These are phyloP conservation scores for Caenorhabditis sulstoni DNA, from an alignment of 2,888 invertebrate genomes.

Conservation along the genomic window DNA sequence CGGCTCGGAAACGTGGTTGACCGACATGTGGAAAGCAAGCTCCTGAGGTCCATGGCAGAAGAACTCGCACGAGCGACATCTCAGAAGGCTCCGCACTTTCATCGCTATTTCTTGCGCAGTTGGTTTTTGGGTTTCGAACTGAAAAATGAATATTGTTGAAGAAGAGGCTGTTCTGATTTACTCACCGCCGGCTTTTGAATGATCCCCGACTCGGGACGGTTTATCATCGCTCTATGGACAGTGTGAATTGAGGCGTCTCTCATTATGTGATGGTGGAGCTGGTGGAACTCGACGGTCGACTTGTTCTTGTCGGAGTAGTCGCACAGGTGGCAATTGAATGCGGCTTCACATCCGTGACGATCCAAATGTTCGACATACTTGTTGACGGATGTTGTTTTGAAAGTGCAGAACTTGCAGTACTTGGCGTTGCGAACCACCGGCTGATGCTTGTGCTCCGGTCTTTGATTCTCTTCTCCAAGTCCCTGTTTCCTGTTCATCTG, in stretches of 20 bases:
- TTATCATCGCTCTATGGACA: conserved; percentile 6
- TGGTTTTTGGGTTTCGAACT: conserved; percentile 6
- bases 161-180: not conserved
- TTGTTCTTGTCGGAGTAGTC: conserved; percentile 69
- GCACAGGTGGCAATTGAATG: conserved; percentile 63
- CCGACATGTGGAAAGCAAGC: conserved; percentile 45
- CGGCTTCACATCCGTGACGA: conserved; percentile 62
- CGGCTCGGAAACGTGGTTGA: conserved; percentile 22
- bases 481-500: conserved; percentile 63
- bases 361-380: conserved; percentile 68
- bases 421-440: conserved; percentile 30
- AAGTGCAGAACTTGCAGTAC: conserved; percentile 63
- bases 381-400: conserved; percentile 65
- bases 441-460: conserved; percentile 33
- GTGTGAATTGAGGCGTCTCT: conserved; percentile 40
- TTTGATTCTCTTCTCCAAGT: conserved; percentile 56
- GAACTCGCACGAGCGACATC: conserved; percentile 42
- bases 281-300: conserved; percentile 68
- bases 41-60: conserved; percentile 35
- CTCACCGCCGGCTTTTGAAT: conserved; percentile 39
- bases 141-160: conserved; percentile 2
- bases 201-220: conserved; percentile 15
- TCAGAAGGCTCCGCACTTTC: conserved; percentile 8
- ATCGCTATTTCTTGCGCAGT: conserved; percentile 20
- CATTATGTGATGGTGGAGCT: conserved; percentile 68